A percentile compares a stretch with the other conserved stretches of the same genome.
phyloP scores from a whole-genome alignment of 2,888 invertebrate genomes.

The Rhodophaea formosa region DNA sequence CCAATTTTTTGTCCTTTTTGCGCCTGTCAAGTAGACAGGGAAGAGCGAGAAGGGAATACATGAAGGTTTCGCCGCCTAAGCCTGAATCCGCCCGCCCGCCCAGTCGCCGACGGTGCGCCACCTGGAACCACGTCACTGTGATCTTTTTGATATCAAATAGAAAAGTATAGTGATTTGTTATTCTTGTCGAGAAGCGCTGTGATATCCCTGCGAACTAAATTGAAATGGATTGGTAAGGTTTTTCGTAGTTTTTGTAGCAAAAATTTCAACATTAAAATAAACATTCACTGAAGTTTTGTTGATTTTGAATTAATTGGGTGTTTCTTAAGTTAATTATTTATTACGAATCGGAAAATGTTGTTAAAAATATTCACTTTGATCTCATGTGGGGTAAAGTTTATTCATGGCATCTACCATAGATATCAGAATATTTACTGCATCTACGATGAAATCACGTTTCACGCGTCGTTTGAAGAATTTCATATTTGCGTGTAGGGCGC shows the following conservation, averaged over 20 bases:
- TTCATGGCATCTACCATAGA: conserved; percentile 19
- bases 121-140: conserved; percentile 43
- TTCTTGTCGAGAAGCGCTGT: conserved; percentile 9
- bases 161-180: conserved; percentile 13
- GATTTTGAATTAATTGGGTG: too few relatives aligned
- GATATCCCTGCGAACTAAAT: conserved; percentile 7
- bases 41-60: conserved; percentile 55
- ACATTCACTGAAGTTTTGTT: not conserved
- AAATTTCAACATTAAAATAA: not conserved
- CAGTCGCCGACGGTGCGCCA: conserved; percentile 62
- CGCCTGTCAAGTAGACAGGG: conserved; percentile 35
- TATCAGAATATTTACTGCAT: conserved; percentile 18
- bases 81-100: conserved; percentile 70
- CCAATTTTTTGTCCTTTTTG: conserved; percentile 48
- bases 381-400: not conserved
- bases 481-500: conserved; percentile 31
- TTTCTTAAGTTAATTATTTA: too few relatives aligned
- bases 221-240: conserved; percentile 33
- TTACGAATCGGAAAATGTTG: too few relatives aligned
- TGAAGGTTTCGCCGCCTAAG: conserved; percentile 62
- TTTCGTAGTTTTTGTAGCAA: conserved; percentile 11
- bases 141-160: not conserved
- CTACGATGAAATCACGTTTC: conserved; percentile 36
- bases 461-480: conserved; percentile 39
- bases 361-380: not conserved